These are phyloP conservation scores for Rhombomys opimus DNA, from an alignment of 2,113 vertebrate species.

Conservation along the genomic window DNA sequence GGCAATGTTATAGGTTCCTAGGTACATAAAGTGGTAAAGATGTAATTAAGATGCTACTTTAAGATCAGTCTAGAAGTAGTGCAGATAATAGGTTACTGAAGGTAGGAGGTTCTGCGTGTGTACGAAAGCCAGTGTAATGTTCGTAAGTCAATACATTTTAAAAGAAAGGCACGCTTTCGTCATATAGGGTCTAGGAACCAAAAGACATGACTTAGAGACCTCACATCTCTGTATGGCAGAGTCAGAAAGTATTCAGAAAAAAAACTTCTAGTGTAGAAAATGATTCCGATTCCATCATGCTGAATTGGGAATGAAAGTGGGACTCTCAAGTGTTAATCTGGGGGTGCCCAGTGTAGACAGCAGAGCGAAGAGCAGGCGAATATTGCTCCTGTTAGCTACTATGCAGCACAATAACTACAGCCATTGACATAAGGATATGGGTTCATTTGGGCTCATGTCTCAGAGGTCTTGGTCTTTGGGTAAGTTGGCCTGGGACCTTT, in stretches of 20 bases:
- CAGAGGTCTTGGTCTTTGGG: neutral
- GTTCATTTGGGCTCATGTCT: neutral
- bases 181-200: neutral
- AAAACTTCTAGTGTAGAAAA: neutral
- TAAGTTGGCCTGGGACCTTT: neutral
- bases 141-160: neutral
- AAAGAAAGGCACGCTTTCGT: neutral
- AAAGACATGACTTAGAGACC: neutral
- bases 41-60: conserved; percentile 31
- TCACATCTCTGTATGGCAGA: neutral
- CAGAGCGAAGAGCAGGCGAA: neutral
- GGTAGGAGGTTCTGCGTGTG: neutral
- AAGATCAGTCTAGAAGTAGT: neutral
- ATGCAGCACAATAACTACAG: neutral
- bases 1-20: neutral
- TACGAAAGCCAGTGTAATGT: neutral
- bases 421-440: neutral
- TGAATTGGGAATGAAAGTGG: conserved; percentile 29
- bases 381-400: neutral
- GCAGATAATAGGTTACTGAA: conserved; percentile 1
- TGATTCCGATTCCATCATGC: neutral
- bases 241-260: neutral
- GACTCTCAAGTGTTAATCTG: neutral
- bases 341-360: too few species aligned
- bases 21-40: conserved; percentile 26